These are phyloP conservation scores for Hirtodrosophila histrioides DNA, from an alignment of 2,888 invertebrate species.

Conservation along the genomic window DNA sequence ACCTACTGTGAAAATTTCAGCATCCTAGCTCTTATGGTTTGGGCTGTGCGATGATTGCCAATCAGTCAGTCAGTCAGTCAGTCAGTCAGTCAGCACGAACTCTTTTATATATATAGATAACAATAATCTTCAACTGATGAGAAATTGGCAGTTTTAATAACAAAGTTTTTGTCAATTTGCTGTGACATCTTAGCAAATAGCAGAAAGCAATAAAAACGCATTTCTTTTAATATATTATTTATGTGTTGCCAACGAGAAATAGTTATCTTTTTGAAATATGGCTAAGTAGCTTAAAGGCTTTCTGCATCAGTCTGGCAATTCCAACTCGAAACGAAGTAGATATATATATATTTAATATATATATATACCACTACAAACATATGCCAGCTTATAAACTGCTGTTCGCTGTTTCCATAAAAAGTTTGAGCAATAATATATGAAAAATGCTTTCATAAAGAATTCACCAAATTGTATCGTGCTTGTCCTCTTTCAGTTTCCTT, in stretches of 20 bases:
- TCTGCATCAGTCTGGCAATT: constrained; percentile 29
- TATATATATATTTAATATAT: neutral
- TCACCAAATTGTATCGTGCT: constrained; percentile 30
- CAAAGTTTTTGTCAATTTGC: neutral
- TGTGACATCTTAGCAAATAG: neutral
- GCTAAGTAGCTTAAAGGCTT: constrained; percentile 71
- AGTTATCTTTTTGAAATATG: constrained; percentile 37
- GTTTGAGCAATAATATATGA: constrained; percentile 49
- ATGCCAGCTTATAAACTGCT: constrained; percentile 39
- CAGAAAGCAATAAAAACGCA: constrained; percentile 12
- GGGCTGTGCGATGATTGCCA: too few relatives aligned
- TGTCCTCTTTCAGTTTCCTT: constrained; percentile 13
- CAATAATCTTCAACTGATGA: neutral
- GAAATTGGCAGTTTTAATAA: neutral
- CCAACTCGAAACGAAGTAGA: constrained; percentile 22
- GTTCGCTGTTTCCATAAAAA: constrained; percentile 16
- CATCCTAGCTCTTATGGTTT: too few relatives aligned
- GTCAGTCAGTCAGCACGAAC: too few relatives aligned
- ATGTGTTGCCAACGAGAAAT: constrained; percentile 9
- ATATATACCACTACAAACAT: constrained; percentile 8
- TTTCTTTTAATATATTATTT: constrained; percentile 12
- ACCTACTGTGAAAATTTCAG: too few relatives aligned
- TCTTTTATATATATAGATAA: too few relatives aligned
- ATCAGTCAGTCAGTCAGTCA: too few relatives aligned
- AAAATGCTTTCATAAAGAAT: constrained; percentile 49